These are phyloP conservation scores for Phalanger gymnotis DNA, from an alignment of 2,797 vertebrate genomes.

Conservation along the genomic window DNA sequence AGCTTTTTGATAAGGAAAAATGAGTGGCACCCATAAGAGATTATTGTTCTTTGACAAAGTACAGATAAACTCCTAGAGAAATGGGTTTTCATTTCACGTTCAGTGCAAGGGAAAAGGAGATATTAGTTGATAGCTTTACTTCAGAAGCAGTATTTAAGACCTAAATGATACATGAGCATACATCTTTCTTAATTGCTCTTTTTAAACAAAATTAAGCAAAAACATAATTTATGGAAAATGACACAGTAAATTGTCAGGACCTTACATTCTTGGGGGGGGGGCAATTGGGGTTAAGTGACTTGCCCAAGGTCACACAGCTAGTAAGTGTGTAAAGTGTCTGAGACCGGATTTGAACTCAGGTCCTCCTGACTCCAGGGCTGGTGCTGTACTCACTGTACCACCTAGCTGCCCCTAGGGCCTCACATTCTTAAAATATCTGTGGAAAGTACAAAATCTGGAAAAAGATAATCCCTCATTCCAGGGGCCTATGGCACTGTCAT, in stretches of 20 bases:
- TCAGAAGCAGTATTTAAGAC: background rate
- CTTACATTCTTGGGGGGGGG: slow-evolving; percentile 4
- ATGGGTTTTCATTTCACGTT: slow-evolving; percentile 28
- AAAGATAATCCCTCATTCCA: background rate
- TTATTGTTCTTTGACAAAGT: slow-evolving; percentile 79
- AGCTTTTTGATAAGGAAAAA: slow-evolving; percentile 68
- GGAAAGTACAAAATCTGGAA: background rate
- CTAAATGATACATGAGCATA: slow-evolving; percentile 25
- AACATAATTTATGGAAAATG: background rate
- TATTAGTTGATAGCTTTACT: slow-evolving; percentile 68
- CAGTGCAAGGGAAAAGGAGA: slow-evolving; percentile 59
- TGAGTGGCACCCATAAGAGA: slow-evolving; percentile 70
- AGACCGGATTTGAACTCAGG: too few species aligned
- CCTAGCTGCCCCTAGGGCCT: too few species aligned
- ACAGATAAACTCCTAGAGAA: slow-evolving; percentile 66
- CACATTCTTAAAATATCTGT: background rate
- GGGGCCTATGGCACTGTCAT: background rate
- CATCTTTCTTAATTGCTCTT: slow-evolving; percentile 20
- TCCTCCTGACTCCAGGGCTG: too few species aligned
- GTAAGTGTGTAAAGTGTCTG: too few species aligned
- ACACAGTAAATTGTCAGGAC: slow-evolving; percentile 21
- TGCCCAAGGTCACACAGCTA: too few species aligned
- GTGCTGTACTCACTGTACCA: too few species aligned
- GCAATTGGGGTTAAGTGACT: too few species aligned
- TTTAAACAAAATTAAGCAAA: slow-evolving; percentile 25